These are phyloP conservation scores for Drosophila guanche DNA, from an alignment of 1,140 invertebrate species.

Conservation along the genomic window DNA sequence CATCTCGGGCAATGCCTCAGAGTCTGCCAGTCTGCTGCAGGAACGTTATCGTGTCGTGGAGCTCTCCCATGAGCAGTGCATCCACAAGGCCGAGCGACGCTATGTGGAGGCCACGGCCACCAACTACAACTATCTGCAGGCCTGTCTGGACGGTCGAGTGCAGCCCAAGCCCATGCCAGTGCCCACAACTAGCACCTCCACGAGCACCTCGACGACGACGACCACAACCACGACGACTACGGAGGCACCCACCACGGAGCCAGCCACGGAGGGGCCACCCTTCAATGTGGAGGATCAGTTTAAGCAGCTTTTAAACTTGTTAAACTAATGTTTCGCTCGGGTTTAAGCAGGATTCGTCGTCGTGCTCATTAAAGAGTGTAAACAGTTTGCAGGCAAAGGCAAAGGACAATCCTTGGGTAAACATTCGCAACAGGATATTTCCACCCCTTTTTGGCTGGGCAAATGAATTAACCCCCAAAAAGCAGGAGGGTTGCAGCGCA, in stretches of 20 bases:
- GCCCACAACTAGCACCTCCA: conserved; percentile 30
- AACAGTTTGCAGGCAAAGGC: not conserved
- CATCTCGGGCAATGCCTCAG: conserved; percentile 77
- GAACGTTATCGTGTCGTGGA: conserved; percentile 76
- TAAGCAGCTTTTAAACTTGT: conserved; percentile 69
- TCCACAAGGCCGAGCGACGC: conserved; percentile 50
- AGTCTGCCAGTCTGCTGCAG: conserved; percentile 61
- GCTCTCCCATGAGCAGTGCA: conserved; percentile 65
- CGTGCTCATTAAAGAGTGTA: conserved; percentile 29
- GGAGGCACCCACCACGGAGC: conserved; percentile 44
- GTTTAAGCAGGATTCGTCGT: conserved; percentile 8
- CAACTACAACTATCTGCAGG: conserved; percentile 74
- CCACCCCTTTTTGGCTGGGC: conserved; percentile 29
- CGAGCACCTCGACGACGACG: conserved; percentile 55
- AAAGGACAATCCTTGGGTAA: conserved; percentile 25
- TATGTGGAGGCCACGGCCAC: conserved; percentile 64
- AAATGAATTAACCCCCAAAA: conserved; percentile 43
- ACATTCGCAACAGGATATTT: conserved; percentile 27
- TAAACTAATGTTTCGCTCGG: conserved; percentile 57
- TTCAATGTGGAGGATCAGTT: conserved; percentile 67
- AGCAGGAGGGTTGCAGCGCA: conserved; percentile 17
- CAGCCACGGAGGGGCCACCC: conserved; percentile 32
- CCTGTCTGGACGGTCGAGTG: conserved; percentile 64
- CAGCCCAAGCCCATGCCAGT: conserved; percentile 48
- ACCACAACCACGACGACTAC: conserved; percentile 55